Evolutionary conservation across 2,113 vertebrate species (phyloP).

Genomic region (Plecturocebus donacophilus): DNA sequence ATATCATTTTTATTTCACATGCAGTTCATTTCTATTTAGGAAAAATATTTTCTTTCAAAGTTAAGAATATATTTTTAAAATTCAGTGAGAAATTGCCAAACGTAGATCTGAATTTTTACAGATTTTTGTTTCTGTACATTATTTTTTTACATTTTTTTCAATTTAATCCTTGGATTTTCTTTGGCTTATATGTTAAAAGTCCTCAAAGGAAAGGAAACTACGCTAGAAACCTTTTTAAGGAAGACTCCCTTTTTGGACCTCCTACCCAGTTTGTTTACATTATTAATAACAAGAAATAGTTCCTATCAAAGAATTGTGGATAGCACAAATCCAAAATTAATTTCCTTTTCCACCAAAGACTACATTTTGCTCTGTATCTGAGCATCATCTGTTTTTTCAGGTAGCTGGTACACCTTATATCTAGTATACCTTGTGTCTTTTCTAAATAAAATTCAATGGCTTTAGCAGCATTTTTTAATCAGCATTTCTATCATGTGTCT

Average conservation of each 20-base stretch:
- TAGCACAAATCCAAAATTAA: constrained; percentile 6
- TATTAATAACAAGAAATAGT: not conserved
- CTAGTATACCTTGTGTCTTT: not conserved
- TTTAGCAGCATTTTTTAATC: constrained; percentile 31
- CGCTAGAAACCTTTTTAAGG: not conserved
- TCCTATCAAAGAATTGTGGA: not conserved
- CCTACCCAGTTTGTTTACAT: not conserved
- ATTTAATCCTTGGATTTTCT: not conserved
- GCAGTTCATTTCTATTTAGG: constrained; percentile 12
- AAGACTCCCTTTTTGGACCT: not conserved
- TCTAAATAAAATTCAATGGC: constrained; percentile 37
- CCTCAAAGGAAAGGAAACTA: not conserved
- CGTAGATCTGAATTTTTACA: not conserved
- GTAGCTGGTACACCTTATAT: not conserved
- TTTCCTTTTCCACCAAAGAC: constrained; percentile 19
- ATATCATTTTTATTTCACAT: not conserved
- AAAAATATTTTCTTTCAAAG: not conserved
- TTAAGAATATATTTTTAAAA: constrained; percentile 2
- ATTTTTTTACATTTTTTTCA: not conserved
- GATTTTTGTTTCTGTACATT: no score
- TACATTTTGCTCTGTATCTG: constrained; percentile 27
- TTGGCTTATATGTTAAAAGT: not conserved
- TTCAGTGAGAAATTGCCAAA: not conserved
- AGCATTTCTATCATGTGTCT: not conserved
- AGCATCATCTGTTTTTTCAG: not conserved